Evolutionary conservation across 2,797 vertebrate species (phyloP), one percentile per base, ranked within the genome.

Genomic region (Enteromius mattozi): DNA sequence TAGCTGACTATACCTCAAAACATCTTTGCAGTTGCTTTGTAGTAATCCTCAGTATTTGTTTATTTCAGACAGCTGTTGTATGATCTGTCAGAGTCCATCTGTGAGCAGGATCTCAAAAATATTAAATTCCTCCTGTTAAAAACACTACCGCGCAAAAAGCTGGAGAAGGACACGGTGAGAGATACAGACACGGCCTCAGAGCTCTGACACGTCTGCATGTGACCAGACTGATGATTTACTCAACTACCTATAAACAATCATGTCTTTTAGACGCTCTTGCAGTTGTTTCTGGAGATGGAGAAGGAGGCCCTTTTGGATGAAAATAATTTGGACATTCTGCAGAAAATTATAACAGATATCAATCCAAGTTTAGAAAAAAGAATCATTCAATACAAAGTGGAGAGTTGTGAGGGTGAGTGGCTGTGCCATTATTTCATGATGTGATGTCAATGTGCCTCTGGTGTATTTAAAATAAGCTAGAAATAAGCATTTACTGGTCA

Each of bases 1-100:
- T 35, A 35, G 35, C 35, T 35, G 35, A 35, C 35, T 35, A 4
- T 35, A 35, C 3, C 35, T 35, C 35, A 35, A 5, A 35, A 35
- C 35, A 35, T 35, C 35, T 4, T 13, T 70, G 2, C 10, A 21
- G 6, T 54, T 16, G 30, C 19, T 37, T 56, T 21, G 24, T 33
- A 19, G 49, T 30, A n/a, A 56, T 56, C 5, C 78, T 19, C n/a
- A 37, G n/a, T 51, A n/a, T 70, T n/a, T 6, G 51, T 78, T 61
- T 21, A 81, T 40, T 90, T 79, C 89, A 97, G 97, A 89, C 92
- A 92, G 85, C 90, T 99, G 91, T 95, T 99, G 19, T 97, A 95
- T 81, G 82, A 92, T n/a, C 84, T 98, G 82, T 94, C 95, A 47
- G 95, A 97, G 87, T 91, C 92, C 4, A 92, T 97, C 5, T 91